Base-by-base conservation (phyloP, 2,797 vertebrate genomes). In the Crotalus adamanteus region DNA sequence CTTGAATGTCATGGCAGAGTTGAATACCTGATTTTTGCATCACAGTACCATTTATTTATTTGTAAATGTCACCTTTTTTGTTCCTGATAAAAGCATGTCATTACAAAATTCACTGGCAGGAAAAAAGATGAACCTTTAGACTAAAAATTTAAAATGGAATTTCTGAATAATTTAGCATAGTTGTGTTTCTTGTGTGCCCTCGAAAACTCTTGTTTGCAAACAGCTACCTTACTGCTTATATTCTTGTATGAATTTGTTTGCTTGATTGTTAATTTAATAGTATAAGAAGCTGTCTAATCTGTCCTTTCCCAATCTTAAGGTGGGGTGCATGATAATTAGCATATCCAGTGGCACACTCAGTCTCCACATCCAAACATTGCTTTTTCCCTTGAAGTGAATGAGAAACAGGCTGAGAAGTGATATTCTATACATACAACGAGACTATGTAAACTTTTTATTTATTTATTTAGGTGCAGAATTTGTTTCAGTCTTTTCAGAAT, bases 211-310 rank as follows among this genome's bases (percentile, higher is more conserved):
- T 90, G 65, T 88, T 96, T 93, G 88, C 13, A 94, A 96, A 94
- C 94, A 93, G 94, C 31, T 91, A 91, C 95, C 89, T 90, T 95
- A 95, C 56, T 94, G 88, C 92, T 96, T n/a, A 93, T 86, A 93
- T 95, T 96, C 94, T 95, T 73, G 86, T 91, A 93, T 92, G 47
- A 57, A 95, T 94, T 95, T 95, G 60, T 96, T 91, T 94, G 53
- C 37, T 92, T 95, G 89, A 31, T 94, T 96, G 94, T 96, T 95
- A 93, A 96, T 65, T 42, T 63, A 91, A 93, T 94, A 85, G 92
- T 78, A 86, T 47, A 92, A 37, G 85, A 94, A 96, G 93, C 8
- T 6, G 28, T 60, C n/a, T 57, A 89, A 5, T 4, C n/a, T 20
- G 78, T 56, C 94, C 42, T 83, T 83, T 83, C 8, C 73, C 37